phyloP scores from a whole-genome alignment of 2,888 invertebrate genomes.

The Tetropium fuscum region DNA sequence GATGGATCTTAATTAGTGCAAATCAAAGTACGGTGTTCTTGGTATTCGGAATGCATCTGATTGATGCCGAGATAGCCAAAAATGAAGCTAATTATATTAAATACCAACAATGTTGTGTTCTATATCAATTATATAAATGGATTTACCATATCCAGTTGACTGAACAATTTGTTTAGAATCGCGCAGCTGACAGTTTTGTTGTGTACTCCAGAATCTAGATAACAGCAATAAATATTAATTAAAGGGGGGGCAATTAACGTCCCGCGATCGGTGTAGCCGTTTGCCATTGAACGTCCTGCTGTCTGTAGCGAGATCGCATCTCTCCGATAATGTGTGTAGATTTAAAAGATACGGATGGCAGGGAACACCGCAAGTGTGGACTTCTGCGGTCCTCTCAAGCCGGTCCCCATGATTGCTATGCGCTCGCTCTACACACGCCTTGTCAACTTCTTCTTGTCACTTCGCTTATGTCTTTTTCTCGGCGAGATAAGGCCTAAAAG shows the following conservation, averaged over 20 bases:
- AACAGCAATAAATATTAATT: conserved; percentile 45
- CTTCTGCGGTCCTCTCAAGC: conserved; percentile 27
- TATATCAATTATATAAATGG: conserved; percentile 48
- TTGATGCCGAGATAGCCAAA: conserved; percentile 29
- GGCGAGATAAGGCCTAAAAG: conserved; percentile 48
- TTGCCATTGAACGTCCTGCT: conserved; percentile 32
- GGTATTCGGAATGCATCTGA: conserved; percentile 34
- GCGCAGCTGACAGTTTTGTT: conserved; percentile 45
- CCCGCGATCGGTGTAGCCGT: conserved; percentile 30
- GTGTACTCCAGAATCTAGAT: conserved; percentile 41
- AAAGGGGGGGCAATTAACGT: conserved; percentile 42
- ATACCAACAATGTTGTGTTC: conserved; percentile 42
- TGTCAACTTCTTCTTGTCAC: conserved; percentile 55
- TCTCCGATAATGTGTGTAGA: conserved; percentile 39
- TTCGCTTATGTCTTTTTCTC: conserved; percentile 46
- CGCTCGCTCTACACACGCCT: conserved; percentile 42
- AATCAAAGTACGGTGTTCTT: conserved; percentile 24
- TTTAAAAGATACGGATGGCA: conserved; percentile 30
- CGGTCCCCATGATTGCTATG: conserved; percentile 9
- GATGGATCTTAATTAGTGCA: conserved; percentile 36
- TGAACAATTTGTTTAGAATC: conserved; percentile 46
- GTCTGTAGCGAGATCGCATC: conserved; percentile 33
- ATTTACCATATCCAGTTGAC: conserved; percentile 44
- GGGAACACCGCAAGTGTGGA: conserved; percentile 36
- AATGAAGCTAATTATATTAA: conserved; percentile 39